A percentile compares a stretch with the other conserved stretches of the same genome.
phyloP scores from a whole-genome alignment of 2,888 invertebrate species.

The Polietes domitor region DNA sequence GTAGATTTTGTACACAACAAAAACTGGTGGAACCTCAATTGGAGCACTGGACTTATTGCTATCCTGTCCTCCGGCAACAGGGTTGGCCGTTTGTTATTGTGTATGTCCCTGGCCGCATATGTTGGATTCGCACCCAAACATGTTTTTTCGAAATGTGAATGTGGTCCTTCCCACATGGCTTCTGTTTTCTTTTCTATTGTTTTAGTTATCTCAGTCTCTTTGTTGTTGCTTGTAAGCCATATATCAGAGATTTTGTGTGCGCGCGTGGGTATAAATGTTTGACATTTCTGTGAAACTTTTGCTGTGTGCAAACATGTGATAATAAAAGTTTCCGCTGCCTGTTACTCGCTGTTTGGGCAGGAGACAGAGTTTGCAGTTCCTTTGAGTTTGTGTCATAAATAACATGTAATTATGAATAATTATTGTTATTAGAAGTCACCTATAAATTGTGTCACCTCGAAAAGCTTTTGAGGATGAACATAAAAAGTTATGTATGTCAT shows the following conservation, averaged over 20 bases:
- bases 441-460: not conserved
- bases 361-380: not conserved
- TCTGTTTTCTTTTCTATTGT: constrained; percentile 49
- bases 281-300: constrained; percentile 39
- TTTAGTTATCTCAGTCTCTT: constrained; percentile 43
- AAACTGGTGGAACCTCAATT: no score
- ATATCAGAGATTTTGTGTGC: not conserved
- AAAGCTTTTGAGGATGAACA: not conserved
- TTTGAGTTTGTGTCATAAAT: constrained; percentile 46
- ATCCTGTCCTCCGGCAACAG: no score
- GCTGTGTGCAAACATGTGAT: constrained; percentile 52
- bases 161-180: not conserved
- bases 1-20: no score
- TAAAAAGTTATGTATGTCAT: not conserved
- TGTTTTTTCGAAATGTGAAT: not conserved
- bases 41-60: no score
- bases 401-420: constrained; percentile 54
- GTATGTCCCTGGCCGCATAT: no score
- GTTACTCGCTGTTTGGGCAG: not conserved
- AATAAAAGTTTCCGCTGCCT: constrained; percentile 39
- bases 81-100: no score
- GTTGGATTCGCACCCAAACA: no score
- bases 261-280: not conserved
- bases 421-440: constrained; percentile 6
- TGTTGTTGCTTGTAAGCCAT: not conserved